Percentiles rank a stretch among this genome's conserved stretches.
Evolutionary conservation across 2,797 vertebrate genomes (phyloP).

Genomic region (Rhinophrynus dorsalis): DNA sequence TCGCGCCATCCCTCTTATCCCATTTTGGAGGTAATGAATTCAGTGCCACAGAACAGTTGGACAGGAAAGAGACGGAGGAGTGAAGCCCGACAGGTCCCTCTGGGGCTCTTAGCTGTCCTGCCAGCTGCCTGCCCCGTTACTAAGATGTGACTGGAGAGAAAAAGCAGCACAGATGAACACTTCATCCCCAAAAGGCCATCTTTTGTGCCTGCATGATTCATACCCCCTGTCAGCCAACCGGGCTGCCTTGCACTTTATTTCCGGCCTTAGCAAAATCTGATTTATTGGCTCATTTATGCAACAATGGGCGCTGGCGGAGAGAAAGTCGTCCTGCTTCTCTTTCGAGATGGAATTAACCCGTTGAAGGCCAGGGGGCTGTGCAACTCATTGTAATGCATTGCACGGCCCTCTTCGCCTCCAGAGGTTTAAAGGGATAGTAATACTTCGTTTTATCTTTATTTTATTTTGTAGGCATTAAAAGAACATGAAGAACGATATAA

Average conservation of each 20-base stretch:
- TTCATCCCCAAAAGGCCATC: constrained; percentile 49
- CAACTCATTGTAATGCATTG: too few species aligned
- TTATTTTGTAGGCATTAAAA: too few species aligned
- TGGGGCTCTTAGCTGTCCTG: constrained; percentile 33
- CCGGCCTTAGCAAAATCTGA: constrained; percentile 45
- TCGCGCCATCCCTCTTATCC: not conserved
- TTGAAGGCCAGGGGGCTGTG: too few species aligned
- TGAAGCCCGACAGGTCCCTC: constrained; percentile 21
- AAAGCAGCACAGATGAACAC: constrained; percentile 48
- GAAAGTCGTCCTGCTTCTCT: constrained; percentile 13
- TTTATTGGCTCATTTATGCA: constrained; percentile 58
- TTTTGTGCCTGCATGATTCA: constrained; percentile 49
- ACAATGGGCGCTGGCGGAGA: constrained; percentile 37
- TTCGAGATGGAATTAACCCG: constrained; percentile 35
- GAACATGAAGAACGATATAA: too few species aligned
- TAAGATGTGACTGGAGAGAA: constrained; percentile 43
- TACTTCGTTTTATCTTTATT: too few species aligned
- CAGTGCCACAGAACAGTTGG: constrained; percentile 8
- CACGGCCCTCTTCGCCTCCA: too few species aligned
- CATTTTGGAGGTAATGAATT: constrained; percentile 32
- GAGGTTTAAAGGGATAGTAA: too few species aligned
- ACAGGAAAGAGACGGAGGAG: constrained; percentile 11
- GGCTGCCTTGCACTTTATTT: constrained; percentile 53
- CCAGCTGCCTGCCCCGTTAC: constrained; percentile 33
- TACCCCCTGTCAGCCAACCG: constrained; percentile 34